Percentiles rank a stretch among this genome's conserved stretches.
phyloP scores from a whole-genome alignment of 1,140 invertebrate genomes.

The Tenebrio molitor region DNA sequence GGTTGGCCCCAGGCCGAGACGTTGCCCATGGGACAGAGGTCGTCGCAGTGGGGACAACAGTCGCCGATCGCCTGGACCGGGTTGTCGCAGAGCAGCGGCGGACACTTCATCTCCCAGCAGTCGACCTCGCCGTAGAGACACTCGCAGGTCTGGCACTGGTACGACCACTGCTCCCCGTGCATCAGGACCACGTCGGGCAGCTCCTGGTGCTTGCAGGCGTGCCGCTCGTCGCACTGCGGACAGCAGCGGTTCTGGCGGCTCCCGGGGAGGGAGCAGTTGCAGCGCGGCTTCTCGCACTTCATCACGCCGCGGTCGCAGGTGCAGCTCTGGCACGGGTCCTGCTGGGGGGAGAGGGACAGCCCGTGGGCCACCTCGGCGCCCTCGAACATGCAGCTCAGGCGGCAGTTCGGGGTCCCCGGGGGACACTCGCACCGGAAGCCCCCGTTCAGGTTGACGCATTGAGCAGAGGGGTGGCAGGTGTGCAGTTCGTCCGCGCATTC shows the following conservation, averaged over 20 bases:
- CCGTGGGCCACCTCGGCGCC: constrained; percentile 72
- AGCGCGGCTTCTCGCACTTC: constrained; percentile 72
- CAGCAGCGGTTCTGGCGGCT: constrained; percentile 78
- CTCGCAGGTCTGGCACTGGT: constrained; percentile 92
- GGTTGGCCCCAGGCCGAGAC: constrained; percentile 64
- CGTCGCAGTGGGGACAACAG: constrained; percentile 81
- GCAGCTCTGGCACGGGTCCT: constrained; percentile 74
- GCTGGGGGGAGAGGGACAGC: constrained; percentile 67
- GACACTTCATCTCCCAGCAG: constrained; percentile 87
- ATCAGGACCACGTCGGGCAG: constrained; percentile 80
- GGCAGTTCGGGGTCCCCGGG: constrained; percentile 69
- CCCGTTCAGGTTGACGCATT: constrained; percentile 87
- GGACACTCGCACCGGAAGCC: constrained; percentile 85
- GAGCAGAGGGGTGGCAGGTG: constrained; percentile 81
- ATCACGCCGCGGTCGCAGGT: constrained; percentile 75
- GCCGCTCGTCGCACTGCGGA: constrained; percentile 80
- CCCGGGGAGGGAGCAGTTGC: constrained; percentile 73
- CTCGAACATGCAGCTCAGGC: constrained; percentile 73
- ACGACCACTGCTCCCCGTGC: constrained; percentile 88
- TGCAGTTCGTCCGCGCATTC: constrained; percentile 85
- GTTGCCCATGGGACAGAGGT: constrained; percentile 68
- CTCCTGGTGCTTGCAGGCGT: constrained; percentile 84
- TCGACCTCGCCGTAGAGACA: constrained; percentile 90
- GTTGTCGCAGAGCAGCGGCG: constrained; percentile 77
- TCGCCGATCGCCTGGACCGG: constrained; percentile 75